These are phyloP conservation scores for Tachina lurida DNA, from an alignment of 2,888 invertebrate genomes.

Conservation along the genomic window DNA sequence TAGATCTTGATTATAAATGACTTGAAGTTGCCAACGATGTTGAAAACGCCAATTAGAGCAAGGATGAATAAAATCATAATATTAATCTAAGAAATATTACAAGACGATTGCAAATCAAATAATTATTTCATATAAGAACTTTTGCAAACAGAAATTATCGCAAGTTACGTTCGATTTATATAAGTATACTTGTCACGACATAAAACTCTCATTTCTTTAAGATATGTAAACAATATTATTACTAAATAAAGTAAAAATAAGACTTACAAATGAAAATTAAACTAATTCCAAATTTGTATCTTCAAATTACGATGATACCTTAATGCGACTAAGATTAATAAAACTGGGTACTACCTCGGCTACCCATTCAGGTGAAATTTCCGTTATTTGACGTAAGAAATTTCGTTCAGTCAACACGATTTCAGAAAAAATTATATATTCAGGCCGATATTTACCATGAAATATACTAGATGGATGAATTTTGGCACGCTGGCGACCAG, in stretches of 20 bases:
- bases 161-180: too few species aligned
- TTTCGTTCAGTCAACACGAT: conserved; percentile 92
- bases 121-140: too few species aligned
- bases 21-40: too few species aligned
- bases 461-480: conserved; percentile 94
- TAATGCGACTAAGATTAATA: conserved; percentile 76
- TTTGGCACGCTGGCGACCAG: conserved; percentile 86
- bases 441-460: conserved; percentile 85
- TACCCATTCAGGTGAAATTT: conserved; percentile 92
- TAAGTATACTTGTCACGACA: too few species aligned
- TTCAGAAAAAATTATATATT: conserved; percentile 92
- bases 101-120: too few species aligned
- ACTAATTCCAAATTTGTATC: not conserved
- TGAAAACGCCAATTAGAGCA: too few species aligned
- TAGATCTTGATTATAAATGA: too few species aligned
- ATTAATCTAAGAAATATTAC: too few species aligned
- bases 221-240: not conserved
- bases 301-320: conserved; percentile 69
- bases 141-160: too few species aligned
- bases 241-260: not conserved
- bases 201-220: not conserved
- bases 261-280: conserved; percentile 1
- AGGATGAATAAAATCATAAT: too few species aligned
- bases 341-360: conserved; percentile 85
- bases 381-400: conserved; percentile 90